Percentiles rank a stretch among this genome's conserved stretches.
These are phyloP conservation scores for Melanargia galathea DNA, from an alignment of 2,888 invertebrate genomes.

Conservation along the genomic window DNA sequence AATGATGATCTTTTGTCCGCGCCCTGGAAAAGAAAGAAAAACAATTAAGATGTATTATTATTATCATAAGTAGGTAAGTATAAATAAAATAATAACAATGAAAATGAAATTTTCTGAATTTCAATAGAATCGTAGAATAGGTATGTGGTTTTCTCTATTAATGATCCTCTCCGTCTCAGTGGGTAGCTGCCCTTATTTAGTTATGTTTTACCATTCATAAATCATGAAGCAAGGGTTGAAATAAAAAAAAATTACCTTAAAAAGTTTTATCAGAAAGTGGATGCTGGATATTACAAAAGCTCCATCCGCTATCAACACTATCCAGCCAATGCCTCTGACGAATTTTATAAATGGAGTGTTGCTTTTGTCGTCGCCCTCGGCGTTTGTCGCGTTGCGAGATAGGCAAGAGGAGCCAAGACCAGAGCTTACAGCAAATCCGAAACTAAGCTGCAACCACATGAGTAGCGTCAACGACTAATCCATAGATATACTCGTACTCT, in stretches of 20 bases:
- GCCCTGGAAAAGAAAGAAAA: constrained; percentile 48
- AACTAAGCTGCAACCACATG: constrained; percentile 53
- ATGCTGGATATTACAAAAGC: constrained; percentile 50
- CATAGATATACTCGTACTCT: too few species aligned
- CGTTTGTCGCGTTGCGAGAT: constrained; percentile 23
- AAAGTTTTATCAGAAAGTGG: constrained; percentile 51
- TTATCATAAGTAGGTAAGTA: too few species aligned
- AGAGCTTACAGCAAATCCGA: constrained; percentile 64
- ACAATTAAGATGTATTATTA: background rate
- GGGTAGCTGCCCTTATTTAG: too few species aligned
- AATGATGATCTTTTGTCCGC: constrained; percentile 39
- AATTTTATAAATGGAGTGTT: constrained; percentile 39
- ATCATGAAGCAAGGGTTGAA: constrained; percentile 37
- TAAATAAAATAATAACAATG: too few species aligned
- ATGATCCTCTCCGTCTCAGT: too few species aligned
- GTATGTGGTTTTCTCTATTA: too few species aligned
- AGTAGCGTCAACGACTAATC: too few species aligned
- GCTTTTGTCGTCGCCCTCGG: background rate
- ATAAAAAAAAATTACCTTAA: constrained; percentile 47
- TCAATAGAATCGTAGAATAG: too few species aligned
- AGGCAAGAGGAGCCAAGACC: constrained; percentile 58
- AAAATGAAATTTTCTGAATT: too few species aligned
- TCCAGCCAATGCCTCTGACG: constrained; percentile 55
- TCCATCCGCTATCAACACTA: constrained; percentile 51
- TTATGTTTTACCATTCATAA: too few species aligned